Evolutionary conservation across 2,888 invertebrate genomes (phyloP).

Genomic region (Drosophila longiperda): DNA sequence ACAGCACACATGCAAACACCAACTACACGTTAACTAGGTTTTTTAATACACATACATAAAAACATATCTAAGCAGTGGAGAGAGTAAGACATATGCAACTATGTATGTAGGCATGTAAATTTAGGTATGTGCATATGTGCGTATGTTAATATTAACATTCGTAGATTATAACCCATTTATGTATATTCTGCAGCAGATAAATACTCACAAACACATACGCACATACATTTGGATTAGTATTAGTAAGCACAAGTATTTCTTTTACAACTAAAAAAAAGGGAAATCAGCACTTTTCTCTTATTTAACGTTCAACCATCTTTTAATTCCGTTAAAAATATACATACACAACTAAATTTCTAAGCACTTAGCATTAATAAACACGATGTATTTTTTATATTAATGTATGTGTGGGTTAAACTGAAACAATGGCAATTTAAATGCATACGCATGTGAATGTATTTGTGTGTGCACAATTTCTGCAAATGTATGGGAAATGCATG

Average conservation of each 20-base stretch:
- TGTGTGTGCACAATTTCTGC: slow-evolving; percentile 23
- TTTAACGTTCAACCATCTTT: slow-evolving; percentile 42
- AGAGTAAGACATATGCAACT: slow-evolving; percentile 21
- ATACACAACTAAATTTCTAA: neutral
- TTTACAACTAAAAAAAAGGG: slow-evolving; percentile 8
- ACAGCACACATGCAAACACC: neutral
- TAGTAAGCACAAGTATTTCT: slow-evolving; percentile 15
- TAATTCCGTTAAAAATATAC: slow-evolving; percentile 31
- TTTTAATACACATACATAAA: slow-evolving; percentile 3
- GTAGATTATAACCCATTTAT: slow-evolving; percentile 9
- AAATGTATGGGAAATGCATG: neutral
- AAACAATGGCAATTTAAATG: slow-evolving; percentile 15
- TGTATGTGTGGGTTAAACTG: slow-evolving; percentile 8
- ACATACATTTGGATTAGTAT: slow-evolving; percentile 2
- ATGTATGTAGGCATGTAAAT: neutral
- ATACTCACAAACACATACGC: slow-evolving; percentile 2
- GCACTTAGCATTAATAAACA: slow-evolving; percentile 32
- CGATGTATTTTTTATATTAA: slow-evolving; percentile 8
- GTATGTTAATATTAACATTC: slow-evolving; percentile 4
- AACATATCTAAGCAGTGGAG: slow-evolving; percentile 19
- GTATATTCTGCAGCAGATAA: slow-evolving; percentile 6
- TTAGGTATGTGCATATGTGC: slow-evolving; percentile 5
- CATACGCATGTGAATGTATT: slow-evolving; percentile 10
- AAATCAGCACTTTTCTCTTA: slow-evolving; percentile 15
- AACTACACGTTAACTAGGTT: slow-evolving; percentile 6